Base-by-base conservation (phyloP, 23 tunicate genomes). In the Ascidia mentula region DNA sequence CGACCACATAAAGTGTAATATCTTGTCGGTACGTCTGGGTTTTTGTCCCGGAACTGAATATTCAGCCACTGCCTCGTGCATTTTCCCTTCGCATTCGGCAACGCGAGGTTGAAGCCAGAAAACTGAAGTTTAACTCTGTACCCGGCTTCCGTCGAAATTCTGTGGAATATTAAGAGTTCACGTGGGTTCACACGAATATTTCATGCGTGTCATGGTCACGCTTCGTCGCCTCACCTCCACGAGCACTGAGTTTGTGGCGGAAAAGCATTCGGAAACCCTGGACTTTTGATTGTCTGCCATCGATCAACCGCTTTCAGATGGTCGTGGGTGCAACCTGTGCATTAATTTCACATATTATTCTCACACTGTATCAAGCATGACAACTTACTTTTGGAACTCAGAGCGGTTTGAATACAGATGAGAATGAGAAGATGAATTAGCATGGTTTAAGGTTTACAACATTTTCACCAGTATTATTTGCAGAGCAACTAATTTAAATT, bases 181-280 rank as follows among this genome's bases (percentile, higher is more conserved):
- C n/a, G n/a, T n/a, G n/a, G n/a, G n/a, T n/a, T n/a, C n/a, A n/a
- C n/a, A n/a, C n/a, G n/a, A n/a, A n/a, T n/a, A n/a, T n/a, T n/a
- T n/a, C n/a, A n/a, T n/a, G n/a, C 15, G 53, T 42, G 53, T 42
- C 53, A 42, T 42, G 12, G 15, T 42, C 15, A 15, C 15, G 53
- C 15, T 42, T 42, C 15, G 15, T 42, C 12, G 15, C 53, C 53
- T 42, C 53, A 70, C 74, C 74, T 70, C 74, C 74, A 70, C 5
- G 74, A 70, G 35, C 74, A 70, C 32, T 70, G 74, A 3, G 74
- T 70, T 18, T 70, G 74, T 4, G 74, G n/a, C 2, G 74, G 74
- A 70, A 70, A 70, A 3, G 39, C n/a, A 20, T 70, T 70, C n/a
- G 74, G 74, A 70, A 70, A 70, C 5, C 31, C 74, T 2, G 74